Base-by-base conservation (phyloP, 2,888 invertebrate genomes). In the Cheilosia grossa region DNA sequence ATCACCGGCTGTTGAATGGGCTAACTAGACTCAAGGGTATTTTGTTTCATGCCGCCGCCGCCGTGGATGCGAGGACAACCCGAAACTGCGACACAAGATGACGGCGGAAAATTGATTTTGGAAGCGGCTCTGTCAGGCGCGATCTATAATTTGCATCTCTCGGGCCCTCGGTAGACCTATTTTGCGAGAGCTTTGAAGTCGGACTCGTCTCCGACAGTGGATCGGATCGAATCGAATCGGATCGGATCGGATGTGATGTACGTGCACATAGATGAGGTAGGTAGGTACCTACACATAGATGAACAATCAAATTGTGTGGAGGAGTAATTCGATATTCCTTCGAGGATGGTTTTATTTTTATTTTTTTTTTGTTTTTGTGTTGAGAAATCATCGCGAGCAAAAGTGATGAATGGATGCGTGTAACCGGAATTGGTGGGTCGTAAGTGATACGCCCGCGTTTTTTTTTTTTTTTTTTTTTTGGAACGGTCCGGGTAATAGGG, bases 11-110 rank as follows among this genome's bases (percentile, higher is more conserved):
- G 81, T 77, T 81, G 75, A 81, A 85, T 81, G 81, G 74, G 61
- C 63, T 67, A 85, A 75, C 81, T 77, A 85, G 81, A 85, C 81
- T 85, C 81, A 85, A 85, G 75, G 81, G 85, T 85, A 85, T 85
- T 85, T 56, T 75, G 54, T 85, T 85, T 81, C 85, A 85, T 81
- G 75, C 81, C 85, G 81, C 83, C 74, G 54, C 15, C 74, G 54
- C 10, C 44, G 64, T 9, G 27, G n/a, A 53, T 54, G 53, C 24
- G 40, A 27, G 5, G 51, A 56, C 53, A 67, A 56, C 49, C 30
- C 30, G 30, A 30, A 30, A 9, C 9, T 30, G 30, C 30, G 30
- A 30, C 30, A 30, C 9, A 30, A 9, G 30, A 30, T 30, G 30
- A 30, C 9, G 30, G 30, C 30, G 30, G 30, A 37, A 85, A 80